Percentiles rank a stretch among this genome's conserved stretches.
Evolutionary conservation across 2,113 vertebrate genomes (phyloP).

Genomic region (Struthio camelus): DNA sequence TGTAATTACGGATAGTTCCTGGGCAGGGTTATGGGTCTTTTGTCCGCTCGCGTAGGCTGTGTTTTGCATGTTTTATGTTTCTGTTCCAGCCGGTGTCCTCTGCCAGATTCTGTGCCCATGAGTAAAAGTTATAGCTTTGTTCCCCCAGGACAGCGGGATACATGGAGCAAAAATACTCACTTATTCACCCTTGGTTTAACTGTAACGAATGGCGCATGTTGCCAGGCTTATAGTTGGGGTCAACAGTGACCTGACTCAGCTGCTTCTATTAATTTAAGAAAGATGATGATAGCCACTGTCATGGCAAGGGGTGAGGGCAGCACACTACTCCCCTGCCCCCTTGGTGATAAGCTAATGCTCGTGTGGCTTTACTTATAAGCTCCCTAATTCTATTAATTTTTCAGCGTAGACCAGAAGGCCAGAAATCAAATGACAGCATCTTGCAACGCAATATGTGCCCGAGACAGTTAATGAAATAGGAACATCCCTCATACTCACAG

Average conservation of each 20-base stretch:
- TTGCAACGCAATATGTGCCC: background rate
- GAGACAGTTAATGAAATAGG: background rate
- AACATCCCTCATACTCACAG: background rate
- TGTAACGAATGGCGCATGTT: background rate
- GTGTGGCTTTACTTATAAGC: background rate
- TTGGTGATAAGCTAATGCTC: background rate
- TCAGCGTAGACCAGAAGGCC: background rate
- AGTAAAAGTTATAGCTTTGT: background rate
- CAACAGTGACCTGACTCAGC: background rate
- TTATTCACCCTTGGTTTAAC: background rate
- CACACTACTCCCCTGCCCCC: background rate
- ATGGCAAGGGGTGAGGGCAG: background rate
- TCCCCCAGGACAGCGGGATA: background rate
- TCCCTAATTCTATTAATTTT: background rate
- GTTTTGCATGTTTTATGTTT: background rate
- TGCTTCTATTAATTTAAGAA: background rate
- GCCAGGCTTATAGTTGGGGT: background rate
- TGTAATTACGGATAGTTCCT: background rate
- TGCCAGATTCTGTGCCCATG: background rate
- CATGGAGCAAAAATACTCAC: background rate
- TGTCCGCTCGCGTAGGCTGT: background rate
- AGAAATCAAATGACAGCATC: background rate
- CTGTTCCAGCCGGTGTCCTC: background rate
- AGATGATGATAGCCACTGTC: background rate
- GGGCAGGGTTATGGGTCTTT: fast-evolving